Percentiles rank a stretch among this genome's conserved stretches.
Conservation (phyloP, 2,797 vertebrate species). For the Momotus momota region DNA sequence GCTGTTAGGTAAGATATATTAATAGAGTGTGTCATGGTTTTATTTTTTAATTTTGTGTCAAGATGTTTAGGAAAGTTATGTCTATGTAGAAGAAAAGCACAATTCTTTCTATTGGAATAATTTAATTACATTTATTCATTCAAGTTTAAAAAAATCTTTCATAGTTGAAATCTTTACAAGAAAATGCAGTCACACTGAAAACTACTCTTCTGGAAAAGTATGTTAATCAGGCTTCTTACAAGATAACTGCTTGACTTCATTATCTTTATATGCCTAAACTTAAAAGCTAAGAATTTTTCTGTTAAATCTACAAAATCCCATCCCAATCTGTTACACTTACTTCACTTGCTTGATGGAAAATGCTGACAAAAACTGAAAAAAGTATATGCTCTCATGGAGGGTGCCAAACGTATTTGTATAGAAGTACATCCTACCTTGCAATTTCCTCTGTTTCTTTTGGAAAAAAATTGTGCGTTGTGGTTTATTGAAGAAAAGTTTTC, state of each 20-base stretch:
- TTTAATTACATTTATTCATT: background rate
- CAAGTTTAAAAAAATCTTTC: background rate
- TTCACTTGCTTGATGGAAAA: background rate
- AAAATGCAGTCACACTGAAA: background rate
- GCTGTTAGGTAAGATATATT: constrained; percentile 88
- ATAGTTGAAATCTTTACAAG: background rate
- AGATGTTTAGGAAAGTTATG: background rate
- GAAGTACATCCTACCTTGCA: background rate
- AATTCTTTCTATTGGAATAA: background rate
- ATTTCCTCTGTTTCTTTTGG: background rate
- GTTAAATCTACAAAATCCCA: background rate
- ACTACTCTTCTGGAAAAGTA: background rate
- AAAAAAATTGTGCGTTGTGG: background rate
- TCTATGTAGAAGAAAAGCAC: background rate
- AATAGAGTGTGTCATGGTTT: background rate
- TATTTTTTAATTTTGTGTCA: background rate
- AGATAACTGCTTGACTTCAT: background rate
- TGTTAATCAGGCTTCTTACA: background rate
- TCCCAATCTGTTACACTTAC: background rate
- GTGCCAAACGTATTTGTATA: background rate
- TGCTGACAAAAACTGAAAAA: background rate
- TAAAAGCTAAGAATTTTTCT: background rate
- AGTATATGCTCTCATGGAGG: background rate
- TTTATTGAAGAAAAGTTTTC: background rate
- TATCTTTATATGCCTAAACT: background rate